Percentiles rank a stretch among this genome's conserved stretches.
These are phyloP conservation scores for Mormyrops attenuatus DNA, from an alignment of 2,797 vertebrate species.

Conservation along the genomic window DNA sequence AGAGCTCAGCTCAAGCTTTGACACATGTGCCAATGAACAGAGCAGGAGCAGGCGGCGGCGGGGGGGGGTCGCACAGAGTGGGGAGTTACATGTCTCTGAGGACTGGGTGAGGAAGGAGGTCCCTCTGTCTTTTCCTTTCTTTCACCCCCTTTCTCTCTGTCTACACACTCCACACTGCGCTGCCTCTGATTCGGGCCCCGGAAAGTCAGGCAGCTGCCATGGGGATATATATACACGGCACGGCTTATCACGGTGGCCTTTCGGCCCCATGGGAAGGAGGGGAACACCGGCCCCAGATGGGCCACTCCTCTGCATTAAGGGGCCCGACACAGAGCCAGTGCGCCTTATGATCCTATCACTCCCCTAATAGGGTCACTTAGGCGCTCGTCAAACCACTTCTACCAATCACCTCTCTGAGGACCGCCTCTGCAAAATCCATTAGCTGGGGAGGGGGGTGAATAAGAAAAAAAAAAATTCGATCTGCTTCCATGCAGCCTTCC, in stretches of 20 bases:
- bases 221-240: neutral
- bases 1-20: slow-evolving; percentile 61
- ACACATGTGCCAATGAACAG: slow-evolving; percentile 48
- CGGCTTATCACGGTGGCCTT: neutral
- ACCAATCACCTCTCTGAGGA: slow-evolving; percentile 55
- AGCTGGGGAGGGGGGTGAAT: neutral
- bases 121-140: slow-evolving; percentile 18
- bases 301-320: neutral
- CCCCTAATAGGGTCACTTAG: slow-evolving; percentile 24
- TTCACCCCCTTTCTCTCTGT: neutral
- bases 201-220: neutral
- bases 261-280: neutral
- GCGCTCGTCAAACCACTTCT: slow-evolving; percentile 47
- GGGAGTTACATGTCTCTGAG: slow-evolving; percentile 52
- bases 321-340: neutral
- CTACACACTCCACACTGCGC: neutral
- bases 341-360: neutral
- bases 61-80: slow-evolving; percentile 15
- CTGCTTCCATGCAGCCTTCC: slow-evolving; percentile 46
- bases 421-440: slow-evolving; percentile 26
- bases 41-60: neutral
- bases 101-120: slow-evolving; percentile 36
- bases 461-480: slow-evolving; percentile 22
- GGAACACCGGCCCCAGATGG: neutral
- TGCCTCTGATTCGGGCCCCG: neutral